Base-by-base conservation (phyloP, 2,113 vertebrate species). In the Tylochromis polylepis region DNA sequence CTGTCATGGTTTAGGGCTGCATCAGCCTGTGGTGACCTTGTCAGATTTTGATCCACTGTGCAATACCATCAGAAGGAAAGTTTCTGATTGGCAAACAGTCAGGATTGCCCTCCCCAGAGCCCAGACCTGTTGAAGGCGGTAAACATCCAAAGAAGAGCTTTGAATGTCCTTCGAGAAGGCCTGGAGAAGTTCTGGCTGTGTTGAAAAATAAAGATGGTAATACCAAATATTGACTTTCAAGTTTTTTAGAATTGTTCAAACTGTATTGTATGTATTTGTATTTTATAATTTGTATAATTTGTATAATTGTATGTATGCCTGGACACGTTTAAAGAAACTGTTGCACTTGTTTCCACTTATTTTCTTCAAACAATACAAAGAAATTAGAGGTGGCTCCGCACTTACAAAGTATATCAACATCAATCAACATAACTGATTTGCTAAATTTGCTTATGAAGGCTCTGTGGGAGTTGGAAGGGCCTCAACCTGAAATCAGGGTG, bases 401-500 rank as follows among this genome's bases (percentile, higher is more conserved):
- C 34, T 67, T 67, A 22, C 6, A 67, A 67, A 67, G 62, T 67
- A 67, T 67, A 67, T 67, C 38, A 67, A 67, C 34, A 38, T 38
- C 20, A 22, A 22, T 67, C 62, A n/a, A 53, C 2, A 81, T 43
- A 83, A 59, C 9, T 51, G 14, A 31, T 77, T 8, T 20, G 5
- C 27, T 82, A 86, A 67, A 24, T 62, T n/a, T 75, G 36, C 62
- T 88, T 65, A 81, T 85, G 20, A 85, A 75, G 27, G 38, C 58
- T 85, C 67, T 59, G 59, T 88, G 79, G 77, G 60, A 57, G 51
- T 91, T 41, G 82, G 89, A 95, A 90, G 85, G 79, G 16, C 79
- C 43, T 84, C 72, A 10, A 65, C 83, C 20, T 46, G 80, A 57
- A 18, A 60, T 88, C 24, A 94, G 95, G 81, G 87, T 94, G 81